Conservation (phyloP, 2,888 invertebrate genomes). For the Xestia rhomboidea region DNA sequence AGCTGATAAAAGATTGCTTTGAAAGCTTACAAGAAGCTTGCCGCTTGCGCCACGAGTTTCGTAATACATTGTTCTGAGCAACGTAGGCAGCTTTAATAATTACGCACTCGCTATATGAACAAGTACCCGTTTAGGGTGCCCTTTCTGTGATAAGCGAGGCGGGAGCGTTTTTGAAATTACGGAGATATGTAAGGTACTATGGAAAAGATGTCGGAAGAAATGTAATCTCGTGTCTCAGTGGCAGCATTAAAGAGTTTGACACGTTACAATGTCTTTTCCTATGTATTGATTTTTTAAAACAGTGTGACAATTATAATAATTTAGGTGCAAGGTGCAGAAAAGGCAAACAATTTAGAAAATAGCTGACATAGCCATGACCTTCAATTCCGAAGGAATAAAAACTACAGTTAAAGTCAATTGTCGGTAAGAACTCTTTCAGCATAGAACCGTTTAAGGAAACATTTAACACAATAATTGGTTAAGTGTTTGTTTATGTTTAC, state of each 20-base stretch:
- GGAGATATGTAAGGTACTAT: background rate
- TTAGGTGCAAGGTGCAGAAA: background rate
- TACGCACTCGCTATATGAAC: constrained; percentile 42
- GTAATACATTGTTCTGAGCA: constrained; percentile 68
- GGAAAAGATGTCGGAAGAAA: background rate
- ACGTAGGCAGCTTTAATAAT: constrained; percentile 58
- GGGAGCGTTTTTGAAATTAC: background rate
- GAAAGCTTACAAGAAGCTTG: constrained; percentile 64
- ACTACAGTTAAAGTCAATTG: background rate
- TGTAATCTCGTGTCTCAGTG: background rate
- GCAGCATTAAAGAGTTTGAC: background rate
- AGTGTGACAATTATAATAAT: background rate
- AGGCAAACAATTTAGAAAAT: background rate
- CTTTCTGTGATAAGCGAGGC: constrained; percentile 7
- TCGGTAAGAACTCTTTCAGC: background rate
- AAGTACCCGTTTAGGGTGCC: constrained; percentile 14
- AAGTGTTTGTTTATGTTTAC: constrained; percentile 7
- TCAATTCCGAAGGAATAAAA: background rate
- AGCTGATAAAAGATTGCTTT: constrained; percentile 38
- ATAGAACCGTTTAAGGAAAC: constrained; percentile 14
- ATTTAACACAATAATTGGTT: background rate
- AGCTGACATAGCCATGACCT: background rate
- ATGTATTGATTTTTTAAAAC: background rate
- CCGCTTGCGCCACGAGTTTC: constrained; percentile 69
- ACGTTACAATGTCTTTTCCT: background rate